phyloP scores from a whole-genome alignment of 2,113 vertebrate genomes.

The Tupaia chinensis region DNA sequence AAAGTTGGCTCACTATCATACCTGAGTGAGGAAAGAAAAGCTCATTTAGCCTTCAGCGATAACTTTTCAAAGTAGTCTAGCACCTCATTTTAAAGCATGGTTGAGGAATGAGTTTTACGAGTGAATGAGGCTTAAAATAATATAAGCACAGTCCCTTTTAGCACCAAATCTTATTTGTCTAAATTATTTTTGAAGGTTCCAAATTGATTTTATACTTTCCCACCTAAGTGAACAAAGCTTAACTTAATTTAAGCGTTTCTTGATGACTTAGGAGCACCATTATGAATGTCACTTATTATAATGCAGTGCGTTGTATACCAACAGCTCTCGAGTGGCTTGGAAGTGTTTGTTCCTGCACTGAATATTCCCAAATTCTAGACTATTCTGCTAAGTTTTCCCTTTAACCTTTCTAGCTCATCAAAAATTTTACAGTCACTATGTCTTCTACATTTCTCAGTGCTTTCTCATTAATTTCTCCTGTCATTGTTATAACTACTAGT shows the following conservation, averaged over 20 bases:
- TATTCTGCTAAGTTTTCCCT: neutral
- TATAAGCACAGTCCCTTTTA: slow-evolving; percentile 36
- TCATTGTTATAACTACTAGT: neutral
- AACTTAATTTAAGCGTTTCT: slow-evolving; percentile 64
- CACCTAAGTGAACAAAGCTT: slow-evolving; percentile 63
- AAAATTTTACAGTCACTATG: neutral
- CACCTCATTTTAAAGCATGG: slow-evolving; percentile 48
- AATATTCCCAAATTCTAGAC: neutral
- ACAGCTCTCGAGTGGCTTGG: neutral
- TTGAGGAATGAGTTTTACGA: slow-evolving; percentile 62
- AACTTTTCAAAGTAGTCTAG: slow-evolving; percentile 56
- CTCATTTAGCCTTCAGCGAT: slow-evolving; percentile 11
- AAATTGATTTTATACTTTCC: slow-evolving; percentile 70
- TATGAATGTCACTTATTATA: slow-evolving; percentile 17
- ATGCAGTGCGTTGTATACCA: neutral
- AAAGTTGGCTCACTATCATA: neutral
- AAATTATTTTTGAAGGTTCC: slow-evolving; percentile 67
- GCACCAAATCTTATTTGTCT: slow-evolving; percentile 59
- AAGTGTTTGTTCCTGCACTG: neutral
- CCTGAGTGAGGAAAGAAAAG: neutral
- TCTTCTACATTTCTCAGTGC: neutral
- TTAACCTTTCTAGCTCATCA: neutral
- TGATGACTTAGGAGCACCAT: slow-evolving; percentile 33
- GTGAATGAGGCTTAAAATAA: slow-evolving; percentile 73
- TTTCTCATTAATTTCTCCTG: neutral